Percentiles rank a stretch among this genome's conserved stretches.
These are phyloP conservation scores for Bergia sp. DNA, from an alignment of 92 coral and sea anemone genomes.

Conservation along the genomic window DNA sequence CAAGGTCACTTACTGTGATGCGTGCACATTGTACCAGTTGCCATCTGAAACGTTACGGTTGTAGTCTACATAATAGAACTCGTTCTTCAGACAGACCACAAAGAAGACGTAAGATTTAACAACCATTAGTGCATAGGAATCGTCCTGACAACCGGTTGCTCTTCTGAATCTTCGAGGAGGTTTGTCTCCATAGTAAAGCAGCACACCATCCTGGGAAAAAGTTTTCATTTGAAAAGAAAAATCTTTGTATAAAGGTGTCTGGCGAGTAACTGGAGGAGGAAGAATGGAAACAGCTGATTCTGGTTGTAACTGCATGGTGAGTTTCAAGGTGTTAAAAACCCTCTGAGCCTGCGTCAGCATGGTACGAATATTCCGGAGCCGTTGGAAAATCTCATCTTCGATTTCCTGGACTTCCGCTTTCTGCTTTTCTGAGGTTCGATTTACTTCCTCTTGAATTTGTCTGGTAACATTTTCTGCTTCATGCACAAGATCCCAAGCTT, in stretches of 20 bases:
- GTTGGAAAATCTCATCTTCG: constrained; percentile 28
- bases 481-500: constrained; percentile 23
- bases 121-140: constrained; percentile 3
- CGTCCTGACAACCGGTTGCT: background rate
- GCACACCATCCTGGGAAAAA: background rate
- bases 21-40: constrained; percentile 22
- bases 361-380: constrained; percentile 22
- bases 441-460: constrained; percentile 13
- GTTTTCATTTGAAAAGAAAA: constrained; percentile 12
- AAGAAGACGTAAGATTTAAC: background rate
- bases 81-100: background rate
- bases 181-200: constrained; percentile 8
- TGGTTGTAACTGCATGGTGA: constrained; percentile 18
- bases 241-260: constrained; percentile 1
- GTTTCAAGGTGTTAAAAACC: constrained; percentile 13
- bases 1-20: constrained; percentile 6
- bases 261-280: constrained; percentile 27
- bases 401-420: constrained; percentile 8
- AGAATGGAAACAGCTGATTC: constrained; percentile 13
- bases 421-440: constrained; percentile 14
- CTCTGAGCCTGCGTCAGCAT: constrained; percentile 41
- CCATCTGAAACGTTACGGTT: constrained; percentile 23
- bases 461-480: constrained; percentile 30
- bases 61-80: background rate
- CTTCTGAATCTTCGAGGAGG: constrained; percentile 6